Base-by-base conservation (phyloP, 1,140 invertebrate species). In the Trypoxylus dichotomus region DNA sequence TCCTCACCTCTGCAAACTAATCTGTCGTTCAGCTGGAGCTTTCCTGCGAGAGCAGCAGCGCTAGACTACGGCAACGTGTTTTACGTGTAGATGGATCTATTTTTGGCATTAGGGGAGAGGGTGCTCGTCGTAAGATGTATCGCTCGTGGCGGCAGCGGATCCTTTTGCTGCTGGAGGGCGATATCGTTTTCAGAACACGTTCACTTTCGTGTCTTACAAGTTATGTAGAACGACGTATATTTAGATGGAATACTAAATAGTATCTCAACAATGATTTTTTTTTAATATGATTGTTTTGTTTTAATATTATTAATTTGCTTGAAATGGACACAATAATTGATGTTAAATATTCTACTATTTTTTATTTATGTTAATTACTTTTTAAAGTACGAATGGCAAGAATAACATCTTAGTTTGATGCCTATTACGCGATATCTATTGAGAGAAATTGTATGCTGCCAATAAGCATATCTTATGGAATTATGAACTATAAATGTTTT, bases 21-120 rank as follows among this genome's bases (percentile, higher is more conserved):
- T 68, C 60, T 68, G 60, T 24, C 27, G 60, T 68, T 68, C 24
- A 68, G 25, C 60, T 68, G 60, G 60, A 68, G 60, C 60, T 68
- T 68, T 68, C 60, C 60, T 68, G 60, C 60, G 60, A 68, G 27
- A 25, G 24, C 60, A 10, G 24, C 60, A 19, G 47, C 2, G 47
- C 24, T 15, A 68, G 60, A 68, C 24, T 68, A 68, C 60, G 13
- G 60, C 8, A 24, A 27, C 27, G 60, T 25, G 21, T 13, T 27
- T 68, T 29, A 68, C 27, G 25, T 24, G 60, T 24, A 68, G 60
- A 68, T 68, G 21, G 60, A 29, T 68, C 60, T 68, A 68, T 68
- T 68, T 68, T 24, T 25, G 27, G 60, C 60, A 24, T 13, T 68
- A 25, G 60, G 21, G 60, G 60, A 68, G 27, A 29, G 60, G 60